phyloP scores from a whole-genome alignment of 2,113 vertebrate genomes.

The Crotalus horridus region DNA sequence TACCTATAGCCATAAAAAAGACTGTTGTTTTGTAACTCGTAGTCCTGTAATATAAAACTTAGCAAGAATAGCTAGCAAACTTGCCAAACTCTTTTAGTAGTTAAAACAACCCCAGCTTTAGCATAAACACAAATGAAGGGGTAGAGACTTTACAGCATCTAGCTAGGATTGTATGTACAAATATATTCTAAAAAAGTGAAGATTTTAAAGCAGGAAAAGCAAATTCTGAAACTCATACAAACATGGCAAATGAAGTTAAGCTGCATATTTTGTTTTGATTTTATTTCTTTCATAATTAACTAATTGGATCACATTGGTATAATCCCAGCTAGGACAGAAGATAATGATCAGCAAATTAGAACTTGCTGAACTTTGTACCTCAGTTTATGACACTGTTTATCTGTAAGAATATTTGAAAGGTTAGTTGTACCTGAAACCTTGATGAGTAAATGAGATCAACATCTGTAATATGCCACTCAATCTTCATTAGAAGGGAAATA shows the following conservation, averaged over 20 bases:
- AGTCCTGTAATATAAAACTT: neutral
- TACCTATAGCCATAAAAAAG: neutral
- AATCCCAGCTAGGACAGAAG: neutral
- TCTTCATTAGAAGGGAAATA: neutral
- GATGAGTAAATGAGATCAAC: neutral
- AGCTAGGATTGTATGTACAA: neutral
- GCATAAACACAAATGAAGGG: neutral
- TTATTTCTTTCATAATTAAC: neutral
- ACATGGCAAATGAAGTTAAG: neutral
- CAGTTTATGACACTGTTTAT: neutral
- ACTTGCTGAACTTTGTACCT: neutral
- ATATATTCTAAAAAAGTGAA: neutral
- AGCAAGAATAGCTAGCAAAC: neutral
- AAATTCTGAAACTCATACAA: neutral
- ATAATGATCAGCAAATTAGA: neutral
- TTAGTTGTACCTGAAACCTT: neutral
- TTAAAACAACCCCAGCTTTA: neutral
- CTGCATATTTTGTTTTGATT: neutral
- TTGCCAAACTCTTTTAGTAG: neutral
- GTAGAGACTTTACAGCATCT: neutral
- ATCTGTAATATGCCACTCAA: neutral
- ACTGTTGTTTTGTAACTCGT: neutral
- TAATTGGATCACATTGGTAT: neutral
- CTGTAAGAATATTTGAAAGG: neutral
- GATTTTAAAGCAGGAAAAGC: neutral